Conservation (phyloP, 1,140 invertebrate species). For the Mamestra configurata region DNA sequence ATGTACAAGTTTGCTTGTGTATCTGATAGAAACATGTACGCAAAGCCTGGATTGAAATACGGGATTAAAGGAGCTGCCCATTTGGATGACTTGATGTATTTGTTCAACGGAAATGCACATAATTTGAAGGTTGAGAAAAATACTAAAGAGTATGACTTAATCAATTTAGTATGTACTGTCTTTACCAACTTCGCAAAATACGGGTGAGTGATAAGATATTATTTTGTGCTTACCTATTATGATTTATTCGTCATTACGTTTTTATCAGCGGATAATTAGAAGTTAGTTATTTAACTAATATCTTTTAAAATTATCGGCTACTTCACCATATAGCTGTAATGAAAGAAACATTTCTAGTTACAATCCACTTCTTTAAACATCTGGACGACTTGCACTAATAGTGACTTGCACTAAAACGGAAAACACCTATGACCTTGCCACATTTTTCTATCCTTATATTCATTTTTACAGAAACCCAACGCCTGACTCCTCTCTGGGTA, state of each 20-base stretch:
- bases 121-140: conserved; percentile 65
- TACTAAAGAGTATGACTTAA: conserved; percentile 70
- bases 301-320: no score
- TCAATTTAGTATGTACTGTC: conserved; percentile 79
- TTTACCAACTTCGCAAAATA: conserved; percentile 83
- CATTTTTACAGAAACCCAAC: conserved; percentile 49
- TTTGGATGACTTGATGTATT: conserved; percentile 75
- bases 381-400: no score
- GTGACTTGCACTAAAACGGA: no score
- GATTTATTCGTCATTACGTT: no score
- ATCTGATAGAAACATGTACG: conserved; percentile 67
- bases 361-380: no score
- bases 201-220: conserved; percentile 38
- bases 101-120: conserved; percentile 66
- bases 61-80: conserved; percentile 65
- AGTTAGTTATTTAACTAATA: no score
- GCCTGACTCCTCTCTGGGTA: conserved; percentile 48
- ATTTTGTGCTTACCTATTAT: no score
- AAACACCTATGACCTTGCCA: no score
- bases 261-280: no score
- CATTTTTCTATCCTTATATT: neutral
- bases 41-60: conserved; percentile 53
- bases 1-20: conserved; percentile 66
- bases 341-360: no score
- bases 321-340: no score